phyloP scores from a whole-genome alignment of 1,140 invertebrate species.

The Andricus grossulariae region DNA sequence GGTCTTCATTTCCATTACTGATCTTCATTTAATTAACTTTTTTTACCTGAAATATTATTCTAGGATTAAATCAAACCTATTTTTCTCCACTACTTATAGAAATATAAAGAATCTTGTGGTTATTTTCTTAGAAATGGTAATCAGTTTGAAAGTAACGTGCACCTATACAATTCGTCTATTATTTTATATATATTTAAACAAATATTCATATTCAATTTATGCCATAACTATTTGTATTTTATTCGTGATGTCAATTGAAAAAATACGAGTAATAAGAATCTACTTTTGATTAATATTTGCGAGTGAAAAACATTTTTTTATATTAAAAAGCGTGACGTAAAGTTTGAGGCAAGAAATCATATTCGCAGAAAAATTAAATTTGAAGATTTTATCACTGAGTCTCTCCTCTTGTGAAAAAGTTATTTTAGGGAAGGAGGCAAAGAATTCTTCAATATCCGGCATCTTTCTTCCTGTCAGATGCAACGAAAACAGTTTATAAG shows the following conservation, averaged over 20 bases:
- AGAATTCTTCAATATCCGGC: slow-evolving; percentile 13
- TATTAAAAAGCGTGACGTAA: background rate
- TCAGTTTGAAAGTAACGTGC: background rate
- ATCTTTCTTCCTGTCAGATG: background rate
- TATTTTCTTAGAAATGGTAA: background rate
- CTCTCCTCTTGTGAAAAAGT: background rate
- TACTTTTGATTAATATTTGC: too few relatives aligned
- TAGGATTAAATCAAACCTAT: background rate
- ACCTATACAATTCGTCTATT: too few relatives aligned
- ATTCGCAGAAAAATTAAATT: slow-evolving; percentile 22
- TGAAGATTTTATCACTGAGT: slow-evolving; percentile 13
- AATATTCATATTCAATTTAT: too few relatives aligned
- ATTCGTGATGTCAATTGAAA: too few relatives aligned
- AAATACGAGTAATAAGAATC: too few relatives aligned
- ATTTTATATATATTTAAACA: too few relatives aligned
- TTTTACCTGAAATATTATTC: too few relatives aligned
- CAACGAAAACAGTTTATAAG: background rate
- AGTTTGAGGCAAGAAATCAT: slow-evolving; percentile 21
- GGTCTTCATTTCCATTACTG: too few relatives aligned
- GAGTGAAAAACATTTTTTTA: too few relatives aligned
- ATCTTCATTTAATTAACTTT: too few relatives aligned
- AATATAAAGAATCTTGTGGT: background rate
- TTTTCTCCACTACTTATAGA: background rate
- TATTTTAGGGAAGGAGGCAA: background rate
- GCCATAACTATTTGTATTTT: too few relatives aligned